A percentile compares a stretch with the other conserved stretches of the same genome.
phyloP scores from a whole-genome alignment of 2,797 vertebrate genomes.

The Ctenopoma multispine region DNA sequence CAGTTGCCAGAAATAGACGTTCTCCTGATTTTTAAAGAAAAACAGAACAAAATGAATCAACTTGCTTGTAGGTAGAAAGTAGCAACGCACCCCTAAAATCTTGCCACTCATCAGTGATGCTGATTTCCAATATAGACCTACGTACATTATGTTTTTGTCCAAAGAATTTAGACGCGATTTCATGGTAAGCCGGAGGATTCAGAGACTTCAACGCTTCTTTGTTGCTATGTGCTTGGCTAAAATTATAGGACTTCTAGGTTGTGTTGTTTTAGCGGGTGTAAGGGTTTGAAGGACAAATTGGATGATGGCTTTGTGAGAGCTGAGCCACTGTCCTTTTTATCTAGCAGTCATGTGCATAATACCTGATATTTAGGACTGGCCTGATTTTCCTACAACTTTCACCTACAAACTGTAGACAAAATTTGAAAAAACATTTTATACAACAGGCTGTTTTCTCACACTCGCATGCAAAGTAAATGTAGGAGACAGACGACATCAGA shows the following conservation, averaged over 20 bases:
- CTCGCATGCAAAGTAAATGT: no score
- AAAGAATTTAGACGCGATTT: constrained; percentile 31
- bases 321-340: no score
- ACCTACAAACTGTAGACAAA: no score
- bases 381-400: no score
- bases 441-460: no score
- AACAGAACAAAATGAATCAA: constrained; percentile 17
- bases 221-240: constrained; percentile 16
- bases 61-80: background rate
- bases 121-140: constrained; percentile 49
- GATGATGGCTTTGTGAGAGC: no score
- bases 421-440: no score
- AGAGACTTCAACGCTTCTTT: constrained; percentile 22
- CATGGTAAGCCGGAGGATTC: constrained; percentile 4
- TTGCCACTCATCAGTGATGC: constrained; percentile 35
- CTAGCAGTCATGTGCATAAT: no score
- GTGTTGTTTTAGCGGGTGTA: constrained; percentile 41
- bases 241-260: constrained; percentile 12
- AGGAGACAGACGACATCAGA: no score
- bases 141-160: constrained; percentile 39
- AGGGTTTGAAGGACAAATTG: background rate
- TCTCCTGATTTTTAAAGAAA: constrained; percentile 84
- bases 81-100: background rate
- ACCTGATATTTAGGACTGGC: no score
- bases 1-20: constrained; percentile 98